Base-by-base conservation (phyloP, 2,888 invertebrate species). In the Papilio elwesi region DNA sequence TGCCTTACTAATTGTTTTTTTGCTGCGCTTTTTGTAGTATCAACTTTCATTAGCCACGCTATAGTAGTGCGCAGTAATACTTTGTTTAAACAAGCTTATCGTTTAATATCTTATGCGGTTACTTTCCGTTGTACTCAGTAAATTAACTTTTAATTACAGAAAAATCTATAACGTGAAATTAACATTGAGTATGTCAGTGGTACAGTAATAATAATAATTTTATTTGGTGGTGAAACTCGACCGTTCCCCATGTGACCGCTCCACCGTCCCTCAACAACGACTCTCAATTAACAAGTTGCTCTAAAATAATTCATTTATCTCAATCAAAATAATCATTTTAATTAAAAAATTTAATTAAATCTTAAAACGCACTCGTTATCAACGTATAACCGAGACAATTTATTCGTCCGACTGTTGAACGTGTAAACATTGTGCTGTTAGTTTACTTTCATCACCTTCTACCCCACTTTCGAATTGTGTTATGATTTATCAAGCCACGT, bases 151-250 rank as follows among this genome's bases (percentile, higher is more conserved):
- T 43, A 43, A 43, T 43, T 43, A 6, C 26, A 43, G 9, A 43
- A 43, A 43, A 43, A 6, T 43, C 43, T 43, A 43, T 43, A 43
- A 43, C 8, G 43, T 43, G 43, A 43, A 43, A 63, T 63, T 16
- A 63, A 63, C 16, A 47, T 48, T 55, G 9, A 26, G 49, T 59
- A 36, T 53, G 68, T 68, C 59, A 68, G 26, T 57, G 15, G 10
- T 43, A 62, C 13, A 69, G 16, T 69, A 49, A 62, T 26, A 69
- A 43, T 69, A 49, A 62, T n/a, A 63, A 9, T 11, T 69, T 69
- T 69, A 69, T 62, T 38, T 59, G 59, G 38, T 59, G 62, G 43
- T 43, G 43, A 43, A 62, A 69, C 15, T 51, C 11, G 43, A 15
- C n/a, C 68, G 36, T 36, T 59, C 48, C 47, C 10, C 12, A 11